phyloP scores from a whole-genome alignment of 1,140 invertebrate genomes.

The Oryzaephilus surinamensis region DNA sequence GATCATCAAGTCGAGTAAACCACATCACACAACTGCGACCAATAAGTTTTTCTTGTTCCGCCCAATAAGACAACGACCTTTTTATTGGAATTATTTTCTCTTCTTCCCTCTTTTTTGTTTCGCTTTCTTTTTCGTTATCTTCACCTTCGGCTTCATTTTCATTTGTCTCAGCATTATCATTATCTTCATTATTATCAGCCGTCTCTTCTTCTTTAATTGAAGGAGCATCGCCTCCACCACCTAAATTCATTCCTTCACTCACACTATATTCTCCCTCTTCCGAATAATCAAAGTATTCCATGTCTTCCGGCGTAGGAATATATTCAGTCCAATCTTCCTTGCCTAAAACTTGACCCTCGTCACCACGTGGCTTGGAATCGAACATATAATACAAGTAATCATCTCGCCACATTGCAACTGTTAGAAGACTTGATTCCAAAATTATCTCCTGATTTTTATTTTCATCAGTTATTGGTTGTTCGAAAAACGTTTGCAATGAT shows the following conservation, averaged over 20 bases:
- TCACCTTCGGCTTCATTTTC: constrained; percentile 6
- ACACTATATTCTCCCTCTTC: not conserved
- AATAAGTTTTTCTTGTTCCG: constrained; percentile 18
- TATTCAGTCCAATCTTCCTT: constrained; percentile 15
- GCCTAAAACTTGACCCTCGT: constrained; percentile 20
- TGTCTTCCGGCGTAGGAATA: too few relatives aligned
- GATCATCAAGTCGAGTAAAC: constrained; percentile 23
- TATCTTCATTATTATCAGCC: constrained; percentile 3
- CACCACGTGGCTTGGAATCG: constrained; percentile 29
- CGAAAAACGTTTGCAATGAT: constrained; percentile 9
- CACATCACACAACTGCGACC: constrained; percentile 28
- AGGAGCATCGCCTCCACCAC: constrained; percentile 3
- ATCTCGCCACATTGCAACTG: constrained; percentile 27
- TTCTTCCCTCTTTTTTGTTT: constrained; percentile 10
- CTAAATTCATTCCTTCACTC: not conserved
- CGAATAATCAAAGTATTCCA: too few relatives aligned
- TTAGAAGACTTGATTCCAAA: constrained; percentile 20
- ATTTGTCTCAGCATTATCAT: not conserved
- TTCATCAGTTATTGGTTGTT: constrained; percentile 13
- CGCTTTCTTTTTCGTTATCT: too few relatives aligned
- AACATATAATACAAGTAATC: constrained; percentile 27
- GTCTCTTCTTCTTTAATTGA: too few relatives aligned
- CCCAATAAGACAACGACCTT: constrained; percentile 14
- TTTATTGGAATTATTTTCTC: constrained; percentile 10
- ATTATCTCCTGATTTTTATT: constrained; percentile 18